Conservation (phyloP, 2,797 vertebrate species). For the Pyrrhura leucotis region DNA sequence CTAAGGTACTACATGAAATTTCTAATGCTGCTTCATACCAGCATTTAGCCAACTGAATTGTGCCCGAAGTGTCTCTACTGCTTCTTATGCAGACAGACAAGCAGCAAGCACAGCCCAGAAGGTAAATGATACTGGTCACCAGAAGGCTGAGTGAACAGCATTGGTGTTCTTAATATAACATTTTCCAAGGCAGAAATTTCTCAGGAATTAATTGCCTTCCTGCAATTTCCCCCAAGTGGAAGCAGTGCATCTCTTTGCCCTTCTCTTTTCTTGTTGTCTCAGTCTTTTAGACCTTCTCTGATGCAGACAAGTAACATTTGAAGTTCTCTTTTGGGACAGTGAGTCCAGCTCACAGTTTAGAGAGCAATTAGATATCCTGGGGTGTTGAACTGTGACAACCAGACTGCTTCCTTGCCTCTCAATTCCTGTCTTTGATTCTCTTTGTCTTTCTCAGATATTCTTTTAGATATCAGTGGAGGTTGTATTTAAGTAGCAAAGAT, state of each 20-base stretch:
- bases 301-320: not conserved
- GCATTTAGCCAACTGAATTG: not conserved
- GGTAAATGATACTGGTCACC: not conserved
- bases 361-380: not conserved
- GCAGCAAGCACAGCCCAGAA: not conserved
- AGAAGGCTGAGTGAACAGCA: not conserved
- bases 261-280: not conserved
- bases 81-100: not conserved
- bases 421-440: not conserved
- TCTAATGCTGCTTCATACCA: not conserved
- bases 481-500: conserved; percentile 4
- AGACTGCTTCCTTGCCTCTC: not conserved
- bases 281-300: not conserved
- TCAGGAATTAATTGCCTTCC: not conserved
- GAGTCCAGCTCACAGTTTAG: not conserved
- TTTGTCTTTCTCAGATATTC: not conserved
- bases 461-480: not conserved
- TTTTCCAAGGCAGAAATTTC: not conserved
- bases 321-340: not conserved
- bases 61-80: not conserved
- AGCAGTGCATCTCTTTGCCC: not conserved
- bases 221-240: not conserved
- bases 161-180: not conserved
- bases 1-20: rapidly evolving
- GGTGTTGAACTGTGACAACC: not conserved